Percentiles rank a stretch among this genome's conserved stretches.
These are phyloP conservation scores for Andrena haemorrhoa DNA, from an alignment of 2,888 invertebrate species.

Conservation along the genomic window DNA sequence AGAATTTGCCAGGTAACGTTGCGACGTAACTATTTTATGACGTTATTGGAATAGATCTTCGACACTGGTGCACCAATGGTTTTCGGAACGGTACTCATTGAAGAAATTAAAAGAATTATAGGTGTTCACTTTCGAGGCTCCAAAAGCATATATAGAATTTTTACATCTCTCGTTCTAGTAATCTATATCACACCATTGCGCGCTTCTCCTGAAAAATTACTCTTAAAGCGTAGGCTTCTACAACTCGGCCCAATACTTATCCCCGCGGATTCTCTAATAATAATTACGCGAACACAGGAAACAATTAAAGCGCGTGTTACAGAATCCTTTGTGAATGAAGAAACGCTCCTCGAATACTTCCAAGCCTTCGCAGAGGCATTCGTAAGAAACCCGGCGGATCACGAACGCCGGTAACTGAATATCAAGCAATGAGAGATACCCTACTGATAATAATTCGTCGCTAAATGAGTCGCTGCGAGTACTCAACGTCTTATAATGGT, in stretches of 20 bases:
- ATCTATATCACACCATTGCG: constrained; percentile 50
- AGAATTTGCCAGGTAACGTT: constrained; percentile 67
- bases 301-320: background rate
- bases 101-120: constrained; percentile 10
- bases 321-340: background rate
- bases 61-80: constrained; percentile 15
- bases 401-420: background rate
- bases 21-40: constrained; percentile 52
- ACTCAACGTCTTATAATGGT: constrained; percentile 55
- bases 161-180: constrained; percentile 28
- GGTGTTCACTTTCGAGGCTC: background rate
- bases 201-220: background rate
- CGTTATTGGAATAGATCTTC: constrained; percentile 39
- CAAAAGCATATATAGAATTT: constrained; percentile 27
- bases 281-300: constrained; percentile 6
- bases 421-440: background rate
- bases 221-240: constrained; percentile 2
- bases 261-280: background rate
- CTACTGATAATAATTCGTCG: background rate
- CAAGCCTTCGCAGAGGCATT: background rate
- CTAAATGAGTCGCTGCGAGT: constrained; percentile 30
- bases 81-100: background rate
- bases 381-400: background rate
- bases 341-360: background rate
- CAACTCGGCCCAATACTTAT: background rate